Base-by-base conservation (phyloP, 2,888 invertebrate species). In the Epinotia demarniana region DNA sequence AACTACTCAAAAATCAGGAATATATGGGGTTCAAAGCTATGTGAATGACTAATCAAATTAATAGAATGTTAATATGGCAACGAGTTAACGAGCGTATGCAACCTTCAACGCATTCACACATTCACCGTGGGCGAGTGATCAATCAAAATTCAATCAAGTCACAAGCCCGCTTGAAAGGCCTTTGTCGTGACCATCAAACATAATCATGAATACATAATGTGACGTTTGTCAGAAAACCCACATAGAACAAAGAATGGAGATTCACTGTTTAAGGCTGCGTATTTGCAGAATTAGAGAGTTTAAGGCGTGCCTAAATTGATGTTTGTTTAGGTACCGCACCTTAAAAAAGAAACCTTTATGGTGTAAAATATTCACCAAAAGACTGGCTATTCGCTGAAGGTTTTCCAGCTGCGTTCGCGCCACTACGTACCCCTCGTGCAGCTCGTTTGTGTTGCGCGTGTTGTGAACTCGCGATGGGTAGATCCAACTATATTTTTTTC, bases 61-160 rank as follows among this genome's bases (percentile, higher is more conserved):
- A 39, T 19, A 58, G 57, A 68, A 68, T 58, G 19, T 39, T 68
- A 43, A 68, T 43, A 58, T 66, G 6, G 11, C 33, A 43, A 23
- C 18, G 3, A 33, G 23, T 60, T 60, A 68, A 58, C 49, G 43
- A 71, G 67, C 53, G 70, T 33, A 43, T 46, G 55, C 66, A 75
- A 62, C 75, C 75, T 75, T 75, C 75, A 23, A 49, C 67, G 67
- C 74, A 76, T 67, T 71, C 75, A 72, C 63, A 64, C 69, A 61
- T 70, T 73, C 66, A 55, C 55, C 23, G 72, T 75, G 79, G 77
- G 76, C 77, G 78, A 77, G 74, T 78, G 77, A 79, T 79, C 77
- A 78, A 80, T 80, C 77, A 78, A 77, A 66, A 69, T 79, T 79
- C 77, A 76, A 78, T 79, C 76, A 71, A n/a, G 53, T 16, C 23